Evolutionary conservation across 1,140 invertebrate species (phyloP).

Genomic region (Gryllus bimaculatus): DNA sequence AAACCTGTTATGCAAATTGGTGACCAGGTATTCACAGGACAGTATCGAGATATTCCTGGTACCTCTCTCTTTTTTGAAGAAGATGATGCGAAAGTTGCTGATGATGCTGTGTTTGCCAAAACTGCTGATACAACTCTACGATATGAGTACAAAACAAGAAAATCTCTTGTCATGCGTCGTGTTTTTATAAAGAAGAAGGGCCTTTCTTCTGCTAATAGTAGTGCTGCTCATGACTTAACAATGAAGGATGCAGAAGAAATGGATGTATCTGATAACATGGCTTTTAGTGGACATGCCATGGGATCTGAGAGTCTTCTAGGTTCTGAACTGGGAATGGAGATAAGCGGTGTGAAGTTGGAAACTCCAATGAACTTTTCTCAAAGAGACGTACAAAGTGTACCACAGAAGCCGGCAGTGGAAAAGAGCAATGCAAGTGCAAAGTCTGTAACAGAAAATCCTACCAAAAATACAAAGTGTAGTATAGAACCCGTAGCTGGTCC

Average conservation of each 20-base stretch:
- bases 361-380: not conserved
- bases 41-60: slow-evolving; percentile 15
- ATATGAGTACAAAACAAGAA: slow-evolving; percentile 13
- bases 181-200: slow-evolving; percentile 17
- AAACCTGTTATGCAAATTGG: slow-evolving; percentile 13
- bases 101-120: slow-evolving; percentile 14
- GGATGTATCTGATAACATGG: not conserved
- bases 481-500: not conserved
- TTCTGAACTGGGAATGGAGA: not conserved
- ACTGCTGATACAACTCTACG: not conserved
- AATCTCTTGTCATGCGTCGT: slow-evolving; percentile 16
- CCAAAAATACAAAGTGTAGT: not conserved
- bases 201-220: not conserved
- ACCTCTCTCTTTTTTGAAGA: slow-evolving; percentile 20
- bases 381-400: not conserved
- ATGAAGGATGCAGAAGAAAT: not conserved
- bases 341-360: not conserved
- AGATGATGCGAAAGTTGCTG: not conserved
- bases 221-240: not conserved
- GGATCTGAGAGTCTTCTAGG: not conserved
- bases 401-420: not conserved
- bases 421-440: not conserved
- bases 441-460: not conserved
- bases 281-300: not conserved
- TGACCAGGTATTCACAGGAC: slow-evolving; percentile 12